phyloP scores from a whole-genome alignment of 2,113 vertebrate genomes.

The Ictalurus punctatus region DNA sequence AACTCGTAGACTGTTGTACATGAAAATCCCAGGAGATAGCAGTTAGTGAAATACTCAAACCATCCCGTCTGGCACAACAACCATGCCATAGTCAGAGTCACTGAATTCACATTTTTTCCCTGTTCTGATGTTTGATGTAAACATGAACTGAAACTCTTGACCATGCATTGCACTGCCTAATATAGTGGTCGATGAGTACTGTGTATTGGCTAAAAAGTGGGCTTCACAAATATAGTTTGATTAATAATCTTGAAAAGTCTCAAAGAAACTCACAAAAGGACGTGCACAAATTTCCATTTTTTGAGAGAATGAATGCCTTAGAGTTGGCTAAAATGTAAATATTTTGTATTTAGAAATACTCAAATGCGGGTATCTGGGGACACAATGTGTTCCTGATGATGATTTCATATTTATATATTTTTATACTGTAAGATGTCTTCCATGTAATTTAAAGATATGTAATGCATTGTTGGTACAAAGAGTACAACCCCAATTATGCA shows the following conservation, averaged over 20 bases:
- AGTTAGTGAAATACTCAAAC: not conserved
- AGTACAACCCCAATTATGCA: not conserved
- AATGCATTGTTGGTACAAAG: not conserved
- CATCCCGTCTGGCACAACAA: not conserved
- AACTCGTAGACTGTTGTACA: not conserved
- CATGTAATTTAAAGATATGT: not conserved
- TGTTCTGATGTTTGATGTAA: not conserved
- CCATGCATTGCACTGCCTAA: not conserved
- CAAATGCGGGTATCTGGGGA: not conserved
- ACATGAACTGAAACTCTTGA: not conserved
- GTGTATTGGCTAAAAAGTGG: not conserved
- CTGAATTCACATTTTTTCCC: not conserved
- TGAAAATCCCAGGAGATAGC: not conserved
- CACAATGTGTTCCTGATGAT: not conserved
- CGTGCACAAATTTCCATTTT: not conserved
- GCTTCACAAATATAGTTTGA: not conserved
- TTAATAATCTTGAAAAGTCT: not conserved
- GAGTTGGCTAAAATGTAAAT: not conserved
- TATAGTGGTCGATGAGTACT: not conserved
- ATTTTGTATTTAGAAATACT: not conserved
- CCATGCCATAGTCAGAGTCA: not conserved
- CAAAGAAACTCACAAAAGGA: not conserved
- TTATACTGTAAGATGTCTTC: not conserved
- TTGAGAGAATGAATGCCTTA: not conserved
- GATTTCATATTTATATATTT: not conserved